phyloP scores from a whole-genome alignment of 2,113 vertebrate genomes.

The Sylvilagus bachmani region DNA sequence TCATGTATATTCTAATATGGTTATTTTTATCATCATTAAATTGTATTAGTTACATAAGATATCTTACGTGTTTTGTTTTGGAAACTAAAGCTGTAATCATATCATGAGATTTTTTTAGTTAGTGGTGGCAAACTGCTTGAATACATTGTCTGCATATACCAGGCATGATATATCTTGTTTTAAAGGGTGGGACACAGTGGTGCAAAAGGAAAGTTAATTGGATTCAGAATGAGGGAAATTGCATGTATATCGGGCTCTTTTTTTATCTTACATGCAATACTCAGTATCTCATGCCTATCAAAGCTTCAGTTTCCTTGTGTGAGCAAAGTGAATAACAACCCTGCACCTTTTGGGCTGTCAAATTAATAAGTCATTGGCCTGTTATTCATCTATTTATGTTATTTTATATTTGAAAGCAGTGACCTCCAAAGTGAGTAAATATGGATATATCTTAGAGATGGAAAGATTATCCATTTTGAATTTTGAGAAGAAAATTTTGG shows the following conservation, averaged over 20 bases:
- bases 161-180: neutral
- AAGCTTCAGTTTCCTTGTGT: slow-evolving; percentile 11
- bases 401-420: neutral
- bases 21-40: neutral
- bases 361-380: neutral
- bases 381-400: neutral
- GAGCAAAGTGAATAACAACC: neutral
- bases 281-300: neutral
- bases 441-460: neutral
- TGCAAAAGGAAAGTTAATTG: neutral
- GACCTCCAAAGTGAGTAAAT: neutral
- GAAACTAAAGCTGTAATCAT: slow-evolving; percentile 29
- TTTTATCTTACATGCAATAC: neutral
- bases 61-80: slow-evolving; percentile 45
- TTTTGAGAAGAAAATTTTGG: neutral
- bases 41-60: neutral
- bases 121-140: neutral
- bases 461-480: neutral
- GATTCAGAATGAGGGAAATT: neutral
- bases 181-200: neutral
- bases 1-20: neutral
- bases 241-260: neutral
- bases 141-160: neutral
- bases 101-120: neutral
- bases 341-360: neutral